phyloP scores from a whole-genome alignment of 2,113 vertebrate genomes.

The Alethe castanea region DNA sequence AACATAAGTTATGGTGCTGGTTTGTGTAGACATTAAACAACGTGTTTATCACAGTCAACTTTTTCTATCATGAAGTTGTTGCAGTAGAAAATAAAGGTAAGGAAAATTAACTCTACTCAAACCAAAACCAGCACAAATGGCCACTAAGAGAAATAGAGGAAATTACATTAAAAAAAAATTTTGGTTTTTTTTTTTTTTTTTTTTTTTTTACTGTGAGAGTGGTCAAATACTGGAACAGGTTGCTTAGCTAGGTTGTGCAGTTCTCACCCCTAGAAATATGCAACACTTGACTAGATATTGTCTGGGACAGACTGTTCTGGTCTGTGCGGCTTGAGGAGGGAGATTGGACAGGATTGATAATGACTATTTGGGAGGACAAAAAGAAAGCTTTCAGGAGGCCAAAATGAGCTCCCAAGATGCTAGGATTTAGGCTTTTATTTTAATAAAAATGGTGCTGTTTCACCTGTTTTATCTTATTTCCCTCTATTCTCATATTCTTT shows the following conservation, averaged over 20 bases:
- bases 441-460: background rate
- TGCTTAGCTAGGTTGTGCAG: background rate
- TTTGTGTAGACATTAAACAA: background rate
- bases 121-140: background rate
- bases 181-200: too few relatives aligned
- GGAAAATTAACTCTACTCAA: background rate
- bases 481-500: background rate
- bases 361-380: background rate
- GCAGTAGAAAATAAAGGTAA: background rate
- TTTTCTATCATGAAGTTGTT: background rate
- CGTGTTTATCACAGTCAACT: background rate
- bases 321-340: fast-evolving
- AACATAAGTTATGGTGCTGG: background rate
- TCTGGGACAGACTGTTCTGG: background rate
- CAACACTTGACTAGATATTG: background rate
- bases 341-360: background rate
- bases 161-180: background rate
- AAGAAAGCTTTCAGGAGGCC: background rate
- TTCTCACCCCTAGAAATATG: background rate
- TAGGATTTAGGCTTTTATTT: background rate
- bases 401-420: background rate
- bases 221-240: background rate
- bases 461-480: background rate
- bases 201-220: background rate
- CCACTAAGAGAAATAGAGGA: background rate